These are phyloP conservation scores for Sapajus apella DNA, from an alignment of 2,113 vertebrate genomes.

Conservation along the genomic window DNA sequence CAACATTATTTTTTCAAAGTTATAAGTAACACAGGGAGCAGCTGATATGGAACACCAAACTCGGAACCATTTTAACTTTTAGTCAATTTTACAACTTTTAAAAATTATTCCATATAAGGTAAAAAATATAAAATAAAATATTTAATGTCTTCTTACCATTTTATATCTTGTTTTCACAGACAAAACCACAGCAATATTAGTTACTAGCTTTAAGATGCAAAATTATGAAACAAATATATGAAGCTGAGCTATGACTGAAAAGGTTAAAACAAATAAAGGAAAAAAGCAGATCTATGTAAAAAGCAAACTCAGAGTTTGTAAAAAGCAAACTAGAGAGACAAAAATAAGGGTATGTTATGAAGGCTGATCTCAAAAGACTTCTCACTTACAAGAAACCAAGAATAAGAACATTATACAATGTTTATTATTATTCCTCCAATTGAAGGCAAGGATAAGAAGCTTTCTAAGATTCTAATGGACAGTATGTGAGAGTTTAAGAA, in stretches of 20 bases:
- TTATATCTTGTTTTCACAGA: slow-evolving; percentile 56
- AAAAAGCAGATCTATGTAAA: neutral
- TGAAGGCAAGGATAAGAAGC: neutral
- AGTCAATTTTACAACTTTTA: slow-evolving; percentile 19
- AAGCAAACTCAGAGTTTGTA: neutral
- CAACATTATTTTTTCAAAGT: slow-evolving; percentile 43
- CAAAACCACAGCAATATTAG: slow-evolving; percentile 44
- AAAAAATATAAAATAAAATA: slow-evolving; percentile 55
- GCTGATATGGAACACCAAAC: slow-evolving; percentile 31
- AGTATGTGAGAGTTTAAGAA: slow-evolving; percentile 27
- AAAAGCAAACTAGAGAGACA: neutral
- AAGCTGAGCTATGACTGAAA: neutral
- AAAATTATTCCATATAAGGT: slow-evolving; percentile 37
- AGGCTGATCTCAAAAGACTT: slow-evolving; percentile 33
- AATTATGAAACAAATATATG: slow-evolving; percentile 44
- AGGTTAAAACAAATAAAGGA: slow-evolving; percentile 10
- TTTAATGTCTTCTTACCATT: slow-evolving; percentile 3
- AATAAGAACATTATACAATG: neutral
- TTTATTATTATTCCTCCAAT: slow-evolving; percentile 16
- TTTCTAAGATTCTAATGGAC: neutral
- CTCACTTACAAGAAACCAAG: neutral
- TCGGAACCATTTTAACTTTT: slow-evolving; percentile 51
- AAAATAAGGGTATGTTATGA: neutral
- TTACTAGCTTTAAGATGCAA: slow-evolving; percentile 46
- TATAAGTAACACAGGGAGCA: neutral